Conservation (phyloP, 2,113 vertebrate species). For the Megaceryle maxima region DNA sequence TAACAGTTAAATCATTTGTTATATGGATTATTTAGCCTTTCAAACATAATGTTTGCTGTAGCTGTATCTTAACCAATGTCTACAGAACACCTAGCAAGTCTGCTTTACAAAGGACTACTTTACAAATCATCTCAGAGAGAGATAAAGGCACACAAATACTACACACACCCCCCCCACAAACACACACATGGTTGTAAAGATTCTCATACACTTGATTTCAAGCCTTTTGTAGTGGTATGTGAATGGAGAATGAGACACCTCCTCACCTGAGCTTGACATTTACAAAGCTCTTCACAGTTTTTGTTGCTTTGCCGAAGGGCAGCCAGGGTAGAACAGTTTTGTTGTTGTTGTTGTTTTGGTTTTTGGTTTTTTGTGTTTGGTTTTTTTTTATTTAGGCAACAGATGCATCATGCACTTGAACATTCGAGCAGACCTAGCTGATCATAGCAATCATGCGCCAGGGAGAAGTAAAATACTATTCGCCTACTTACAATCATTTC, state of each 20-base stretch:
- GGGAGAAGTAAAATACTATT: conserved; percentile 27
- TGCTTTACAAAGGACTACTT: not conserved
- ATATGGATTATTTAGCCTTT: not conserved
- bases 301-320: not conserved
- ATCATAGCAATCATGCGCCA: not conserved
- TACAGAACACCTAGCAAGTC: not conserved
- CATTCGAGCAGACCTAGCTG: not conserved
- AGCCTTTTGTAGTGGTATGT: not conserved
- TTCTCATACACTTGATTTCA: not conserved
- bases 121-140: not conserved
- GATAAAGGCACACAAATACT: not conserved
- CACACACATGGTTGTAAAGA: not conserved
- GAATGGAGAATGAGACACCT: not conserved
- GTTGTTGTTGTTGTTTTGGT: not conserved
- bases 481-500: not conserved
- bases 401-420: conserved; percentile 7
- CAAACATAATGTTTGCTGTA: not conserved
- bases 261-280: not conserved
- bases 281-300: not conserved
- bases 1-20: not conserved
- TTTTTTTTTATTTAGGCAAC: not conserved
- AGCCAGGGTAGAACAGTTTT: not conserved
- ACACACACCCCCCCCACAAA: not conserved
- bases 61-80: not conserved
- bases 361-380: not conserved